Base-by-base conservation (phyloP, 2,797 vertebrate genomes). In the Pseudocheirus occidentalis region DNA sequence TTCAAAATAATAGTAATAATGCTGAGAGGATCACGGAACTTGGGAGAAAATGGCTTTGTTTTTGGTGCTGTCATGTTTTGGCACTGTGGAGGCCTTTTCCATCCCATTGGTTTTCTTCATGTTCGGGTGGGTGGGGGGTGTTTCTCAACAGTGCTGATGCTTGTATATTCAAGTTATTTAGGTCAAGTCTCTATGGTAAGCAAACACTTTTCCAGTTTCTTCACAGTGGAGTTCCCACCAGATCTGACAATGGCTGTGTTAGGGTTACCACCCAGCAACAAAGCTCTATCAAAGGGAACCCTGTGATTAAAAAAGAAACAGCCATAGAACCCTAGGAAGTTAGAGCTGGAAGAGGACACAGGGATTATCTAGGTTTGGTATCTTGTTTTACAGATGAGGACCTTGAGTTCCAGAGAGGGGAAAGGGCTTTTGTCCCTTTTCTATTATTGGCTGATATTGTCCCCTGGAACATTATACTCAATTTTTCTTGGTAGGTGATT, bases 41-140 rank as follows among this genome's bases (percentile, higher is more conserved):
- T 87, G 90, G 97, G 95, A 21, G 96, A 97, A 97, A 96, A 90
- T 90, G 52, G 52, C 53, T 90, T 97, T 89, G 93, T 96, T 97
- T 97, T 95, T 96, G 93, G 97, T 94, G 90, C 50, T 90, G 90
- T 90, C 90, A 90, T 90, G 31, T 54, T 29, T 92, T 0, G 1
- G 46, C 58, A 96, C 90, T 95, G 94, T 0, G 0, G 55, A 90
- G 92, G 95, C 91, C 89, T 96, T 96, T 95, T 95, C 91, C 96
- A 92, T 94, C 96, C 95, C 94, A 52, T 90, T 93, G 46, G 73
- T 97, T 94, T 89, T 95, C 59, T 94, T 98, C 95, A 96, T 81
- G 27, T 96, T 94, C 93, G 52, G 90, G 55, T 91, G 93, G 53
- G 50, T 90, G 50, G 50, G 90, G 31, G 90, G 54, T 55, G 90